phyloP scores from a whole-genome alignment of 2,888 invertebrate genomes.

The Theretra japonica region DNA sequence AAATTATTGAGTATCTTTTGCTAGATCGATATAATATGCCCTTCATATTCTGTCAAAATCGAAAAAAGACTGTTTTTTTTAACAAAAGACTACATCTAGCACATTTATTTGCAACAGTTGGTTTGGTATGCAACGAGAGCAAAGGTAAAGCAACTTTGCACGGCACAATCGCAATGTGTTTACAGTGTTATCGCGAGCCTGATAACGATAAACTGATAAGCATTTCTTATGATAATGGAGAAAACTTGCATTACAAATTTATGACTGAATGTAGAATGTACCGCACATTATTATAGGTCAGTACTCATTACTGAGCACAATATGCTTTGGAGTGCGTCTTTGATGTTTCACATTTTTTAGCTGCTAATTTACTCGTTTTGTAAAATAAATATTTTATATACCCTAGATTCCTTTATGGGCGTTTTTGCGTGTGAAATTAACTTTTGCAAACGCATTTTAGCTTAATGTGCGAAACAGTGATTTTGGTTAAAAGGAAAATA shows the following conservation, averaged over 20 bases:
- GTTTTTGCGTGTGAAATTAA: no score
- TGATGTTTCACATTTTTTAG: no score
- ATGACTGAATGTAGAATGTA: background rate
- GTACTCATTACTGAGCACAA: background rate
- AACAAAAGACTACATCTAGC: no score
- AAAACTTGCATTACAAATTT: background rate
- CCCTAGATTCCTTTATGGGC: no score
- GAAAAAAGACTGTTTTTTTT: no score
- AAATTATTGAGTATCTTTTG: no score
- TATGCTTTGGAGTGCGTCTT: no score
- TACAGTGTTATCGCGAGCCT: conserved; percentile 64
- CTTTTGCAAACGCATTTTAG: no score
- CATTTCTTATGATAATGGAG: conserved; percentile 1
- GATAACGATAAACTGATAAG: conserved; percentile 38
- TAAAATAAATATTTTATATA: no score
- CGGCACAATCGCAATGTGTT: conserved; percentile 48
- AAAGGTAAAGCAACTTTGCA: conserved; percentile 29
- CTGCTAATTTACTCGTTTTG: no score
- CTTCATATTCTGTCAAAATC: no score
- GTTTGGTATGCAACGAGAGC: conserved; percentile 1
- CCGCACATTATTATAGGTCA: background rate
- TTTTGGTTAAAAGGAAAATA: background rate
- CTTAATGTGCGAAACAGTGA: background rate
- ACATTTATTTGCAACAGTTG: background rate
- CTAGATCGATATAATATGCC: no score